These are phyloP conservation scores for Crotalus helleri DNA, from an alignment of 2,113 vertebrate species.

Conservation along the genomic window DNA sequence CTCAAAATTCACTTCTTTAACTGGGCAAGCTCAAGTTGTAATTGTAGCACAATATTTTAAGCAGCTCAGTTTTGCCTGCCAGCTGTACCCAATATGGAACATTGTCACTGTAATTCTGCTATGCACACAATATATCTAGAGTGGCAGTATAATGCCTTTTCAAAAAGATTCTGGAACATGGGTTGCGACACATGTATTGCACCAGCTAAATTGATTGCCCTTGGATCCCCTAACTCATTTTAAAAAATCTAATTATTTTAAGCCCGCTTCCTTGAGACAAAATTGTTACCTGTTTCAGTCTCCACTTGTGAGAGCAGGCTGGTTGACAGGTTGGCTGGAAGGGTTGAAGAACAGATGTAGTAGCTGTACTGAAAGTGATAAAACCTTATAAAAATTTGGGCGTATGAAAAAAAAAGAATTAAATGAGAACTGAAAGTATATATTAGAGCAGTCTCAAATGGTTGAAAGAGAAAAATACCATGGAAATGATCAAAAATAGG, in stretches of 20 bases:
- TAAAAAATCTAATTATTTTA: background rate
- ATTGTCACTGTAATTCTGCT: background rate
- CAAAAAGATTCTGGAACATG: background rate
- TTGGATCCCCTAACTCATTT: background rate
- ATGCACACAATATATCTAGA: background rate
- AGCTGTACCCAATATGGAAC: background rate
- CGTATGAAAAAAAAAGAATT: background rate
- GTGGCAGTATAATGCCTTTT: background rate
- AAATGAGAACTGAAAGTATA: background rate
- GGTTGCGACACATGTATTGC: background rate
- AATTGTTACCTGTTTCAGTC: no score
- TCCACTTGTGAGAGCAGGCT: background rate
- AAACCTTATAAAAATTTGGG: background rate
- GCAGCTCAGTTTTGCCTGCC: background rate
- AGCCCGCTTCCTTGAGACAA: background rate
- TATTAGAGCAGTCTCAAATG: background rate
- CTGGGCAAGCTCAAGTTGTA: background rate
- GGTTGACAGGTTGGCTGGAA: background rate
- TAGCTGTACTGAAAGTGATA: background rate
- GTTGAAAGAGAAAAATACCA: background rate
- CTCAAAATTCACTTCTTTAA: background rate
- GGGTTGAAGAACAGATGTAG: background rate
- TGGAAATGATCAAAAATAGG: background rate
- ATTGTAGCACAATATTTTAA: background rate
- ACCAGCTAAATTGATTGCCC: background rate